These are phyloP conservation scores for Brachionus asplanchnoidis DNA, from an alignment of 1,140 invertebrate genomes.

Conservation along the genomic window DNA sequence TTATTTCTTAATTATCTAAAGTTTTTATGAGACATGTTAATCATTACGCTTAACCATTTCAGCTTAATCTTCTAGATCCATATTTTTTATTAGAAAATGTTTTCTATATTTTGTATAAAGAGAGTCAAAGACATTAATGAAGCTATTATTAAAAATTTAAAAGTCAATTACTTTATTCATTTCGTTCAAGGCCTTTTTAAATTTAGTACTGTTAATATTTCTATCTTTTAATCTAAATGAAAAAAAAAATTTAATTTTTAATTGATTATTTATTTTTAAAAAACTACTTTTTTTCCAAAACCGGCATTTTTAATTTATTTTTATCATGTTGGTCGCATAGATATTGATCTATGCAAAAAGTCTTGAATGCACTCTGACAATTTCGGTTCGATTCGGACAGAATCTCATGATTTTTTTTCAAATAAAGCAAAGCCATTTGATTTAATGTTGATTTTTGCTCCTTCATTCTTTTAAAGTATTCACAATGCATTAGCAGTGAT, in stretches of 20 bases:
- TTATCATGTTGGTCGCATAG: neutral
- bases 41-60: too few relatives aligned
- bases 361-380: constrained; percentile 5
- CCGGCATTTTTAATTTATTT: neutral
- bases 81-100: too few relatives aligned
- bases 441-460: neutral
- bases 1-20: too few relatives aligned
- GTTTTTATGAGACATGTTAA: too few relatives aligned
- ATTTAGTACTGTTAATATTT: constrained; percentile 12
- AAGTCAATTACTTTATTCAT: neutral
- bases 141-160: neutral
- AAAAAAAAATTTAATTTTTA: neutral
- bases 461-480: constrained; percentile 20
- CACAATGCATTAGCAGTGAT: constrained; percentile 14
- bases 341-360: constrained; percentile 36
- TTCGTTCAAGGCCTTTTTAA: constrained; percentile 32
- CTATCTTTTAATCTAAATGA: neutral
- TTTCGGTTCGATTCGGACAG: neutral
- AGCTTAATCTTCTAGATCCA: too few relatives aligned
- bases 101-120: too few relatives aligned
- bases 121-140: neutral
- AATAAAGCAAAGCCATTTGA: constrained; percentile 23
- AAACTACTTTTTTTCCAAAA: constrained; percentile 33
- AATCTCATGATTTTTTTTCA: constrained; percentile 11
- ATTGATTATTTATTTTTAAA: neutral